Percentiles rank a stretch among this genome's conserved stretches.
phyloP scores from a whole-genome alignment of 2,888 invertebrate species.

The Leucoma salicis region DNA sequence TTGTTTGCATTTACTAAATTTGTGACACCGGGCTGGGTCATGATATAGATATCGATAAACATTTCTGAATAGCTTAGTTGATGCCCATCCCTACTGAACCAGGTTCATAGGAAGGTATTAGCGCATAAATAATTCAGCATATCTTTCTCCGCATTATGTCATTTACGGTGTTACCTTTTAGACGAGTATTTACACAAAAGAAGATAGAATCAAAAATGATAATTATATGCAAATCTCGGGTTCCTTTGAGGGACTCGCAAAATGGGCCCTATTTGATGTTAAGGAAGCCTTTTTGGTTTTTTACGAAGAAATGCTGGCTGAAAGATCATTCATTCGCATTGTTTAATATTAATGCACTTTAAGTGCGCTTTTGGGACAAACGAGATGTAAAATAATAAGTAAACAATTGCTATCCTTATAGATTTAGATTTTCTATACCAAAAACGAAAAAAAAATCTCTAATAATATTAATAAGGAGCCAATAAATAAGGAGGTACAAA shows the following conservation, averaged over 20 bases:
- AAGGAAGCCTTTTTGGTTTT: conserved; percentile 40
- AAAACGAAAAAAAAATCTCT: too few relatives aligned
- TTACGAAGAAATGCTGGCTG: conserved; percentile 21
- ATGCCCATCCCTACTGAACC: conserved; percentile 35
- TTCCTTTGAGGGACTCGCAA: conserved; percentile 53
- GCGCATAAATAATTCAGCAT: conserved; percentile 78
- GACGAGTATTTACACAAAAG: conserved; percentile 80
- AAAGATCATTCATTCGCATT: conserved; percentile 25
- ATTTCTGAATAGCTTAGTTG: not conserved
- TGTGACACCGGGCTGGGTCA: too few relatives aligned
- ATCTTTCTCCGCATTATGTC: conserved; percentile 79
- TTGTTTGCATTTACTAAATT: too few relatives aligned
- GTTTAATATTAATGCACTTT: conserved; percentile 26
- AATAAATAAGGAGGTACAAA: too few relatives aligned
- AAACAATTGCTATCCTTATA: not conserved
- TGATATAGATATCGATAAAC: too few relatives aligned
- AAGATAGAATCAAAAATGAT: conserved; percentile 82
- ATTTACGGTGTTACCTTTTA: conserved; percentile 78
- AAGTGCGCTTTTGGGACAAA: not conserved
- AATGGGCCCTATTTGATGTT: conserved; percentile 45
- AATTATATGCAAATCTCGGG: conserved; percentile 80
- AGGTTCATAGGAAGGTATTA: conserved; percentile 60
- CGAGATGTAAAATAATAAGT: not conserved
- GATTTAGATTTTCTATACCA: too few relatives aligned
- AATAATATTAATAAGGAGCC: too few relatives aligned